These are phyloP conservation scores for Netelia melanura DNA, from an alignment of 2,888 invertebrate species.

Conservation along the genomic window DNA sequence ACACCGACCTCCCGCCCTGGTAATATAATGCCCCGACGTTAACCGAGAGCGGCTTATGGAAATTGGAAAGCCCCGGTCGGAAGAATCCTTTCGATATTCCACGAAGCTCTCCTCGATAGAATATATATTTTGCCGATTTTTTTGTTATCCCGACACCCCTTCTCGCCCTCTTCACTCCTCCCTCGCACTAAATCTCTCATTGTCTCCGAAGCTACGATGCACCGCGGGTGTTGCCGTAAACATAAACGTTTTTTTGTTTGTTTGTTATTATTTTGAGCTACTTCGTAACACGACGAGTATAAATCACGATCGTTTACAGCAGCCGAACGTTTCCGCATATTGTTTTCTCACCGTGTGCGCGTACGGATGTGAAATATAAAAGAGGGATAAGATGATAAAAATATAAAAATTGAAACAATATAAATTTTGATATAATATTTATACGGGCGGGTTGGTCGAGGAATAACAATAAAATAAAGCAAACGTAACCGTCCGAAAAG, in stretches of 20 bases:
- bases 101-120: conserved; percentile 36
- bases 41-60: conserved; percentile 17
- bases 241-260: not conserved
- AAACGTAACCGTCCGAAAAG: conserved; percentile 36
- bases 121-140: conserved; percentile 4
- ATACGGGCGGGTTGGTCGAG: no score
- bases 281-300: conserved; percentile 18
- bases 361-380: not conserved
- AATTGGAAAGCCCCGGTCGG: conserved; percentile 59
- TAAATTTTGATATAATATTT: not conserved
- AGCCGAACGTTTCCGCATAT: conserved; percentile 77
- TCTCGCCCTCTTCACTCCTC: not conserved
- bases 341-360: conserved; percentile 63
- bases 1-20: conserved; percentile 41
- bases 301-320: conserved; percentile 25
- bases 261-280: conserved; percentile 29
- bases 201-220: conserved; percentile 36
- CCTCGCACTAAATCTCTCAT: conserved; percentile 50
- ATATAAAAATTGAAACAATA: conserved; percentile 10
- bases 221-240: conserved; percentile 13
- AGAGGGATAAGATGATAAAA: not conserved
- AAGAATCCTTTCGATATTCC: conserved; percentile 41
- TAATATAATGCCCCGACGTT: conserved; percentile 22
- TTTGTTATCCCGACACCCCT: conserved; percentile 11
- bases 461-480: conserved; percentile 54